These are phyloP conservation scores for Ellobium chinense DNA, from an alignment of 2,888 invertebrate genomes.

Conservation along the genomic window DNA sequence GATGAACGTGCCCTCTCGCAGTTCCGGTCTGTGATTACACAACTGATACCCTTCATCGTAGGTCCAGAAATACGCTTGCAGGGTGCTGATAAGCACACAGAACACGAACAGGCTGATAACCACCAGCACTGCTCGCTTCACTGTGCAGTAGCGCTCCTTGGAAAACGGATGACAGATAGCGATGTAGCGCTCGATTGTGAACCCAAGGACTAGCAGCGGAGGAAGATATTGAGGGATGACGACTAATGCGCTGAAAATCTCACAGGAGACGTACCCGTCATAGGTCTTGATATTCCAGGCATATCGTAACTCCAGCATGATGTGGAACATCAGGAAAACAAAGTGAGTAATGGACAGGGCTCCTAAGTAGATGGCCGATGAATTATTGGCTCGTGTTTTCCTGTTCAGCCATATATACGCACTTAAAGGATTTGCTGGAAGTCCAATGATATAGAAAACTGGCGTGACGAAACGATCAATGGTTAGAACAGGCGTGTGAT, in stretches of 20 bases:
- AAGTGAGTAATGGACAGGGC: slow-evolving; percentile 74
- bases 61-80: slow-evolving; percentile 76
- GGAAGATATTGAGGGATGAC: slow-evolving; percentile 74
- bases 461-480: slow-evolving; percentile 75
- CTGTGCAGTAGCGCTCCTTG: slow-evolving; percentile 74
- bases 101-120: slow-evolving; percentile 60
- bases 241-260: slow-evolving; percentile 71
- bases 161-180: slow-evolving; percentile 75
- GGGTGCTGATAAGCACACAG: slow-evolving; percentile 63
- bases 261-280: slow-evolving; percentile 67
- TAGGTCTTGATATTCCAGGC: slow-evolving; percentile 74
- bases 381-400: slow-evolving; percentile 74
- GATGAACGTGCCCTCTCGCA: slow-evolving; percentile 57
- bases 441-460: slow-evolving; percentile 75
- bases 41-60: slow-evolving; percentile 58
- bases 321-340: slow-evolving; percentile 72
- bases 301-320: slow-evolving; percentile 72
- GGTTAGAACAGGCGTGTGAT: slow-evolving; percentile 64
- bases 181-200: slow-evolving; percentile 77
- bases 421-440: slow-evolving; percentile 74
- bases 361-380: slow-evolving; percentile 77
- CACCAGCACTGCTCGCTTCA: slow-evolving; percentile 67
- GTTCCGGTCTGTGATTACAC: slow-evolving; percentile 62
- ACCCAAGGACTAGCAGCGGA: slow-evolving; percentile 76
- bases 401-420: slow-evolving; percentile 75